Evolutionary conservation across 2,797 vertebrate species (phyloP).

Genomic region (Gobio occitaniae): DNA sequence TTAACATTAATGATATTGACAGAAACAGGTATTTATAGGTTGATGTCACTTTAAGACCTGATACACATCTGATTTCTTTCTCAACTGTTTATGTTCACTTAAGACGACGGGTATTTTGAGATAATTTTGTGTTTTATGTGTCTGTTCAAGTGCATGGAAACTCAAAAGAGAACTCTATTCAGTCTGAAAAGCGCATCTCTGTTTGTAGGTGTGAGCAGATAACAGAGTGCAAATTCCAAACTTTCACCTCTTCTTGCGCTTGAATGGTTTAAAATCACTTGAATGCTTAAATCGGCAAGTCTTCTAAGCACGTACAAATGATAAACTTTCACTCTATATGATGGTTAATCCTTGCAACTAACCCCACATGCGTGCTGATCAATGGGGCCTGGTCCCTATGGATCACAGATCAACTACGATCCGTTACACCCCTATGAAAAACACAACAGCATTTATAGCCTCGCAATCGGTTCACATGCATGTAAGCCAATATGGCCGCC

Average conservation of each 20-base stretch:
- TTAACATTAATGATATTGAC: background rate
- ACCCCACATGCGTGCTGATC: too few species aligned
- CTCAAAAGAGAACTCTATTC: background rate
- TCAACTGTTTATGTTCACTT: background rate
- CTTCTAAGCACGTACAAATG: background rate
- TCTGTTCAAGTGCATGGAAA: background rate
- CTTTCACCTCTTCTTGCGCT: too few species aligned
- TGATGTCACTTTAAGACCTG: background rate
- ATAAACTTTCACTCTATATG: background rate
- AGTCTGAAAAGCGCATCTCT: background rate
- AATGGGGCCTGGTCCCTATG: too few species aligned
- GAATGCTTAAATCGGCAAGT: background rate
- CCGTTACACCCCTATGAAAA: background rate
- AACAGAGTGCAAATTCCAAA: too few species aligned
- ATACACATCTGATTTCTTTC: background rate
- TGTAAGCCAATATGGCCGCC: constrained; percentile 4
- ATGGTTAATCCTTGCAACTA: background rate
- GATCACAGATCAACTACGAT: background rate
- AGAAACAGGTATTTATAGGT: background rate
- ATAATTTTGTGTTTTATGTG: background rate
- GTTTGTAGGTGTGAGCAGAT: background rate
- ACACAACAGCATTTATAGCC: background rate
- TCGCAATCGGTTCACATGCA: constrained; percentile 32
- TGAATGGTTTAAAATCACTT: background rate
- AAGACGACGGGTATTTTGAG: background rate